These are phyloP conservation scores for Pogona vitticeps DNA, from an alignment of 2,113 vertebrate genomes.

Conservation along the genomic window DNA sequence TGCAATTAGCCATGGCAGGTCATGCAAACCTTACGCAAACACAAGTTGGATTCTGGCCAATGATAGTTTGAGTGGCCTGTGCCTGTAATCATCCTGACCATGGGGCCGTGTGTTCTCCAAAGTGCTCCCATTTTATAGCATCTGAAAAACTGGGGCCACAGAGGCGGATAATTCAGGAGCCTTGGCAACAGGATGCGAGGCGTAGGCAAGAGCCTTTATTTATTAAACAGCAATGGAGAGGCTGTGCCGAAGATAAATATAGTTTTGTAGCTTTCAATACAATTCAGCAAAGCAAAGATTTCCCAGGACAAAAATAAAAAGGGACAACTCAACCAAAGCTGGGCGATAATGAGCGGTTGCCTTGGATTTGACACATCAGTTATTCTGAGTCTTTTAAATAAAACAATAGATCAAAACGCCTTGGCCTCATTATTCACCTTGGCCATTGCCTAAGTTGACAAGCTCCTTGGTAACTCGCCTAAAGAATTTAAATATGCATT, in stretches of 20 bases:
- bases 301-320: neutral
- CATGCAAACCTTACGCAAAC: too few relatives aligned
- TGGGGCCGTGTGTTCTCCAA: neutral
- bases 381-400: neutral
- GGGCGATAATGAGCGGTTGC: neutral
- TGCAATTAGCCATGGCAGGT: too few relatives aligned
- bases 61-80: neutral
- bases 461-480: neutral
- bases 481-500: neutral
- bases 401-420: neutral
- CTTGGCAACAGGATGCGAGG: neutral
- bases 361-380: constrained; percentile 1
- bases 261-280: neutral
- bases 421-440: neutral
- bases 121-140: neutral
- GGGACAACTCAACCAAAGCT: neutral
- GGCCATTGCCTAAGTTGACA: neutral
- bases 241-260: neutral
- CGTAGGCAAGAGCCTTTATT: neutral
- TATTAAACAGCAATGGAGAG: neutral
- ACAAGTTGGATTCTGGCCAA: neutral
- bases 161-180: neutral
- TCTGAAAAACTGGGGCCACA: accelerated
- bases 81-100: accelerated
- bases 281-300: neutral